Evolutionary conservation across 2,797 vertebrate genomes (phyloP), one percentile per base, ranked within the genome.

Genomic region (Gymnodraco acuticeps): DNA sequence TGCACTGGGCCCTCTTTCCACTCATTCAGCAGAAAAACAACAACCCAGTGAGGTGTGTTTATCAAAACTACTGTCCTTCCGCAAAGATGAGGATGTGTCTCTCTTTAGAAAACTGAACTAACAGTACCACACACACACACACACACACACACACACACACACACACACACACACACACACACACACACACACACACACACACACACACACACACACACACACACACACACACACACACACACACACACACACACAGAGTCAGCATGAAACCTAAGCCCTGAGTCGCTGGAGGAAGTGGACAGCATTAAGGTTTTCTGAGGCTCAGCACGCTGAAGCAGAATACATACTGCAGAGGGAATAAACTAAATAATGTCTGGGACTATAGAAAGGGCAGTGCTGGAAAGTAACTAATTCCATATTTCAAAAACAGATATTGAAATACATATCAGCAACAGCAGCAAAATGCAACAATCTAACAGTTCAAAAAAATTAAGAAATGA

Each of bases 211-310:
- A 23, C 23, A 23, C 23, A 23, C 23, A 23, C 31, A 46, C 77
- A 53, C 67, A 62, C 55, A 65, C 50, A 52, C 33, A 65, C 73
- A 77, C 58, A 68, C 20, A 61, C 33, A 64, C 63, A 74, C 65
- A 46, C 55, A 69, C 53, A 27, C 59, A 50, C 46, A 64, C 52
- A 17, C 64, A 77, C 64, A 7, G 58, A 87, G 85, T 92, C 90
- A 92, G 90, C 89, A 93, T 92, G 92, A 92, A 93, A 93, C 85
- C 82, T 15, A 93, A 93, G 80, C 88, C 87, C 71, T 75, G 71
- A 85, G 81, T 74, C 16, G 19, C 81, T 78, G 77, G 82, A 93
- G 89, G 91, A 92, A 93, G 91, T 91, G 88, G 83, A 87, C 87
- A 72, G 89, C 75, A 48, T 73, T 86, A 75, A 52, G 59, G 53